These are phyloP conservation scores for Tenodera sinensis DNA, from an alignment of 2,888 invertebrate genomes.

Conservation along the genomic window DNA sequence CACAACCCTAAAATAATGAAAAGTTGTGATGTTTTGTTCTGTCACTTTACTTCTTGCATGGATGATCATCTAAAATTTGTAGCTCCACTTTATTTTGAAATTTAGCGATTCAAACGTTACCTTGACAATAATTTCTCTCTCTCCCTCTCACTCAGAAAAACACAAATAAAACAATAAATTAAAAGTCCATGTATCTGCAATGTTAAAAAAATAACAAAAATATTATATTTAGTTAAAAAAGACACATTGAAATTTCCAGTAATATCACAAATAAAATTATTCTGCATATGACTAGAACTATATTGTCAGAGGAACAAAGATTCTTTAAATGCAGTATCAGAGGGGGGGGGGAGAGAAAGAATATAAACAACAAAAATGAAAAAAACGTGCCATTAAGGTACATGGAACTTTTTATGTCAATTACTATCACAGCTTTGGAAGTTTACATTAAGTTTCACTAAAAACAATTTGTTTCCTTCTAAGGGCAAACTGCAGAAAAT, in stretches of 20 bases:
- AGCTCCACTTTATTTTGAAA: no score
- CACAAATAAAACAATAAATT: neutral
- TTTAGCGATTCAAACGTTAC: no score
- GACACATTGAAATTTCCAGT: neutral
- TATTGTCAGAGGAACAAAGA: neutral
- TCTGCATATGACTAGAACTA: neutral
- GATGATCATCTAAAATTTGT: no score
- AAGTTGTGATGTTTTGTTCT: no score
- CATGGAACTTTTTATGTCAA: neutral
- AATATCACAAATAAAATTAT: neutral
- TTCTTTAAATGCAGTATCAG: neutral
- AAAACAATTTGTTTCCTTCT: neutral
- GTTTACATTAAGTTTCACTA: neutral
- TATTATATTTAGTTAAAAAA: neutral
- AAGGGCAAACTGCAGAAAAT: neutral
- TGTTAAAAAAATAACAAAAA: neutral
- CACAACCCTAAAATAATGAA: no score
- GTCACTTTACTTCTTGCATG: no score
- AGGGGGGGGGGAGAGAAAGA: neutral
- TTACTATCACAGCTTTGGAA: neutral
- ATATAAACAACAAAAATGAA: neutral
- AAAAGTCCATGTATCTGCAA: no score
- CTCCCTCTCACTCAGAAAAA: no score
- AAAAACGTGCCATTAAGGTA: neutral
- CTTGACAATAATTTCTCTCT: no score